phyloP scores from a whole-genome alignment of 2,888 invertebrate genomes.

The Macrosiphum euphorbiae region DNA sequence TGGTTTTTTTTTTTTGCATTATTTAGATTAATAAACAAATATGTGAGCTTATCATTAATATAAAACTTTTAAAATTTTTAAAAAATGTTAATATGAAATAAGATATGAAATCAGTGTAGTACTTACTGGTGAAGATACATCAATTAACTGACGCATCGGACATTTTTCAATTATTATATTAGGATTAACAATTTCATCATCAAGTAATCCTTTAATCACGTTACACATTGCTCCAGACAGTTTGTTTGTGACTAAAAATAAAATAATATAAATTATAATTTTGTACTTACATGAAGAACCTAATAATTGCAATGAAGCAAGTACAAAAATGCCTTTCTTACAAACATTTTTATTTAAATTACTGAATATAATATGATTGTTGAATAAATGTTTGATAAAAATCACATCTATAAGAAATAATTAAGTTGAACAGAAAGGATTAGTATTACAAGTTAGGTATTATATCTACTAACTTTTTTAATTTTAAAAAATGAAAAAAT shows the following conservation, averaged over 20 bases:
- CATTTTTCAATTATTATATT: conserved; percentile 39
- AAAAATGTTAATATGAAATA: neutral
- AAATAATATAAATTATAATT: neutral
- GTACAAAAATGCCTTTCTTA: neutral
- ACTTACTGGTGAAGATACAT: conserved; percentile 50
- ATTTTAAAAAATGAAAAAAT: neutral
- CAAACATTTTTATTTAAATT: neutral
- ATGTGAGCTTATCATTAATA: neutral
- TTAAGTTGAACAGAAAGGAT: neutral
- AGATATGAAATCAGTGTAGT: neutral
- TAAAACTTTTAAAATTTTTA: neutral
- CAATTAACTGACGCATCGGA: conserved; percentile 42
- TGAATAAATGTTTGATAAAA: neutral
- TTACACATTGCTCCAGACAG: conserved; percentile 54
- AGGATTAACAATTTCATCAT: conserved; percentile 38
- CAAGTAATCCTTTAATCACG: conserved; percentile 44
- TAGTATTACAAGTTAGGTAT: neutral
- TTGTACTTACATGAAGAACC: neutral
- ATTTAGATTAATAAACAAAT: neutral
- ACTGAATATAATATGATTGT: neutral
- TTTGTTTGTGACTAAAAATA: conserved; percentile 34
- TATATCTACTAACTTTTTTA: neutral
- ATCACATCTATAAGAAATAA: neutral
- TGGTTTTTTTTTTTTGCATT: neutral
- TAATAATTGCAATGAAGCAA: neutral